A percentile compares a stretch with the other conserved stretches of the same genome.
Evolutionary conservation across 2,888 invertebrate species (phyloP).

Genomic region (Drosophila nr. medialis): DNA sequence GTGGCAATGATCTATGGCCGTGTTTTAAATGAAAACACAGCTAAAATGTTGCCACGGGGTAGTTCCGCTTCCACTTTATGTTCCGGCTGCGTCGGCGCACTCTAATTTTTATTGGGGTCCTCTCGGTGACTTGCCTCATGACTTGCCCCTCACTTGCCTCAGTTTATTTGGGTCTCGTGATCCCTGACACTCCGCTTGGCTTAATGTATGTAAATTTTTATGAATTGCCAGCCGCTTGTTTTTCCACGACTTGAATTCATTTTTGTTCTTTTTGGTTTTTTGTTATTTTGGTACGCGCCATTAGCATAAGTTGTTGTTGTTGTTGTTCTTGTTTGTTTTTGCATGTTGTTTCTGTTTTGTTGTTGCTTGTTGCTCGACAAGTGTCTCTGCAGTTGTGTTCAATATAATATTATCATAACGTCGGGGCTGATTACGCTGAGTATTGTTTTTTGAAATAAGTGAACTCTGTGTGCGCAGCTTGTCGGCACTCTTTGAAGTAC

Average conservation of each 20-base stretch:
- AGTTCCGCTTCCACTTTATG: constrained; percentile 58
- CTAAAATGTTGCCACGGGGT: constrained; percentile 36
- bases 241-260: constrained; percentile 1
- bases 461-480: constrained; percentile 47
- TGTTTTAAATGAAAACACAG: constrained; percentile 24
- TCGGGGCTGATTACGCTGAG: constrained; percentile 57
- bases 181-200: constrained; percentile 42
- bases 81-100: constrained; percentile 64
- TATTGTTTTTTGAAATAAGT: constrained; percentile 64
- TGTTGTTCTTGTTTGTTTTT: constrained; percentile 41
- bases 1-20: constrained; percentile 62
- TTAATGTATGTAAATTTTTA: constrained; percentile 71
- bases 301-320: constrained; percentile 67
- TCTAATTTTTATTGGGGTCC: constrained; percentile 71
- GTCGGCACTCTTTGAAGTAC: constrained; percentile 52
- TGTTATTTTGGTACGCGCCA: constrained; percentile 76
- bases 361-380: constrained; percentile 61
- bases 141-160: neutral
- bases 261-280: constrained; percentile 21
- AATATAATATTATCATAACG: constrained; percentile 40
- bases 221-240: constrained; percentile 63
- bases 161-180: constrained; percentile 10
- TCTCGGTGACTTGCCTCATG: neutral
- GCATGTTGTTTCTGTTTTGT: constrained; percentile 26
- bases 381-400: constrained; percentile 52